Percentiles rank a stretch among this genome's conserved stretches.
Conservation (phyloP, 2,797 vertebrate species). For the Bovichtus diacanthus region DNA sequence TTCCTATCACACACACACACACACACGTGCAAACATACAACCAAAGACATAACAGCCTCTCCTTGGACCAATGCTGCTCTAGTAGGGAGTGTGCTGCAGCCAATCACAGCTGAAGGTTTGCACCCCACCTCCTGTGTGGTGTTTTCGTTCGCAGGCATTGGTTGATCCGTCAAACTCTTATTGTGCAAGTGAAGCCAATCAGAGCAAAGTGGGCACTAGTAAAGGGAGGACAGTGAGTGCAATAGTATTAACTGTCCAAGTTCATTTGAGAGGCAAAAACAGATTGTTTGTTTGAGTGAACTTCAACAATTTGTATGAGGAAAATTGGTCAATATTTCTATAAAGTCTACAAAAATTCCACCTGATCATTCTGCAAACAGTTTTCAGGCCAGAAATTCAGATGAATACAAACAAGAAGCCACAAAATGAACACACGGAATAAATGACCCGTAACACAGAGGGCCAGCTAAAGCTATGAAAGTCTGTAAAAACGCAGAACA, state of each 20-base stretch:
- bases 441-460: neutral
- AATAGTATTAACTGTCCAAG: neutral
- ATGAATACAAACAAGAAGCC: constrained; percentile 3
- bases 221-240: constrained; percentile 8
- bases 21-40: constrained; percentile 3
- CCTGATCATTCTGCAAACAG: neutral
- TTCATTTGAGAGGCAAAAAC: constrained; percentile 6
- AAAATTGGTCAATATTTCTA: neutral
- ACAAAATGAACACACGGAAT: neutral
- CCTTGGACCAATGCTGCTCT: constrained; percentile 24
- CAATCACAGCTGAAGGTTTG: constrained; percentile 72
- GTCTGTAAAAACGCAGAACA: constrained; percentile 3
- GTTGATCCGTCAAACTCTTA: constrained; percentile 52
- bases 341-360: neutral
- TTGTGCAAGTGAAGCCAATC: constrained; percentile 56
- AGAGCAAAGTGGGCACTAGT: constrained; percentile 26
- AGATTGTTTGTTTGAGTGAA: neutral
- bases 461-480: neutral
- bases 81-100: constrained; percentile 59
- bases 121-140: constrained; percentile 72
- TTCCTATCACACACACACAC: constrained; percentile 17
- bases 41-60: constrained; percentile 25
- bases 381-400: neutral
- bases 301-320: neutral
- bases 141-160: constrained; percentile 60